phyloP scores from a whole-genome alignment of 1,140 invertebrate species.

The Cyclargus thomasi region DNA sequence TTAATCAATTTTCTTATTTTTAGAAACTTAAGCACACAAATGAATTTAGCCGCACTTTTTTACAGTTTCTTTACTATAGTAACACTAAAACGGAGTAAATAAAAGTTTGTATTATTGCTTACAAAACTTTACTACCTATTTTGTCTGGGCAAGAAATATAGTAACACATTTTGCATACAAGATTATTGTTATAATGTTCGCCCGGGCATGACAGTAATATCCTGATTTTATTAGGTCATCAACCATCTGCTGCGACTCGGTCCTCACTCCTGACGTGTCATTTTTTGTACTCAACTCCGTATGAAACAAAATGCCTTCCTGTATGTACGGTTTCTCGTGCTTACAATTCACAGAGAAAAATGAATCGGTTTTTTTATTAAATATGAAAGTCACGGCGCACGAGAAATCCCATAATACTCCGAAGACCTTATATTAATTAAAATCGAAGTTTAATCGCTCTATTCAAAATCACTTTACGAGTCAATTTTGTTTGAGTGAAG shows the following conservation, averaged over 20 bases:
- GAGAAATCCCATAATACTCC: neutral
- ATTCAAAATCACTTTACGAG: constrained; percentile 30
- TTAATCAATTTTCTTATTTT: too few relatives aligned
- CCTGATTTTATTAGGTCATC: neutral
- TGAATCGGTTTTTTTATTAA: neutral
- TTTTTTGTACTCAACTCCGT: neutral
- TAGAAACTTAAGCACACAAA: too few relatives aligned
- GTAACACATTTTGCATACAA: too few relatives aligned
- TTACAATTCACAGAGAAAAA: neutral
- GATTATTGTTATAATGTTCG: too few relatives aligned
- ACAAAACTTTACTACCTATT: too few relatives aligned
- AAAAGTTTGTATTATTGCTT: too few relatives aligned
- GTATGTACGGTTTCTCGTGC: constrained; percentile 1
- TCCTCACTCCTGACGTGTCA: neutral
- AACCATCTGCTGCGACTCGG: neutral
- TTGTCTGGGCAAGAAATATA: too few relatives aligned
- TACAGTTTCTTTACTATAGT: too few relatives aligned
- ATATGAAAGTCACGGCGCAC: constrained; percentile 3
- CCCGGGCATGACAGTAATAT: too few relatives aligned
- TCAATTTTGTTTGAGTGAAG: constrained; percentile 26
- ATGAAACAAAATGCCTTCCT: neutral
- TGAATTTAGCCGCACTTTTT: too few relatives aligned
- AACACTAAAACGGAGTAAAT: too few relatives aligned
- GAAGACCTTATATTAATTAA: constrained; percentile 17
- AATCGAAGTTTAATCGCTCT: constrained; percentile 21